A percentile compares a stretch with the other conserved stretches of the same genome.
These are phyloP conservation scores for Odocoileus hemionus DNA, from an alignment of 2,113 vertebrate species.

Conservation along the genomic window DNA sequence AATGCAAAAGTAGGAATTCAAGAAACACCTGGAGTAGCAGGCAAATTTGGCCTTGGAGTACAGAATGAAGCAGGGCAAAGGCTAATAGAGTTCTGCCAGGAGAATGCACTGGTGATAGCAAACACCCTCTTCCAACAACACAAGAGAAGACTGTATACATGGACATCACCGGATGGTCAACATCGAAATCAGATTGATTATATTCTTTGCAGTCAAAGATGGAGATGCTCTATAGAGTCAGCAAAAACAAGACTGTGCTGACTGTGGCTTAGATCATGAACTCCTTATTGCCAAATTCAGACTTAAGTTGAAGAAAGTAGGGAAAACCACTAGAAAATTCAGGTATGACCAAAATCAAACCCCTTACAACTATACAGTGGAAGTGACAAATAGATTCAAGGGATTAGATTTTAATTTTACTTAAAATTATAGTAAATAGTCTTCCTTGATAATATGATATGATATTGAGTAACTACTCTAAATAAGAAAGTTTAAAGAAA, in stretches of 20 bases:
- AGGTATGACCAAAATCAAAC: background rate
- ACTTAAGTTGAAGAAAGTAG: background rate
- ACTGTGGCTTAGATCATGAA: background rate
- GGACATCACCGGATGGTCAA: background rate
- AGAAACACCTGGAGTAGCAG: background rate
- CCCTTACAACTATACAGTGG: background rate
- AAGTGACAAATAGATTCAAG: background rate
- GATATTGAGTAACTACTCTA: background rate
- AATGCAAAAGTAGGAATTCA: background rate
- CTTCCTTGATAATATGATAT: background rate
- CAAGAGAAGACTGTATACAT: background rate
- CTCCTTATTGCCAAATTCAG: background rate
- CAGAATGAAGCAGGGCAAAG: background rate
- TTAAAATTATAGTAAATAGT: background rate
- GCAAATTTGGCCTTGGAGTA: background rate
- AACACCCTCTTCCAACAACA: background rate
- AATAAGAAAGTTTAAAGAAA: background rate
- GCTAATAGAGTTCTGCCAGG: background rate
- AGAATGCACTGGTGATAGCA: background rate
- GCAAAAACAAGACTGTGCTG: background rate
- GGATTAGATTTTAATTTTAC: background rate
- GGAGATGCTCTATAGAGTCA: background rate
- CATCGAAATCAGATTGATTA: background rate
- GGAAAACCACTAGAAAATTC: background rate
- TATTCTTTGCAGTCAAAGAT: background rate